Evolutionary conservation across 2,797 vertebrate species (phyloP), one percentile per base, ranked within the genome.

Genomic region (Knipowitschia caucasica): DNA sequence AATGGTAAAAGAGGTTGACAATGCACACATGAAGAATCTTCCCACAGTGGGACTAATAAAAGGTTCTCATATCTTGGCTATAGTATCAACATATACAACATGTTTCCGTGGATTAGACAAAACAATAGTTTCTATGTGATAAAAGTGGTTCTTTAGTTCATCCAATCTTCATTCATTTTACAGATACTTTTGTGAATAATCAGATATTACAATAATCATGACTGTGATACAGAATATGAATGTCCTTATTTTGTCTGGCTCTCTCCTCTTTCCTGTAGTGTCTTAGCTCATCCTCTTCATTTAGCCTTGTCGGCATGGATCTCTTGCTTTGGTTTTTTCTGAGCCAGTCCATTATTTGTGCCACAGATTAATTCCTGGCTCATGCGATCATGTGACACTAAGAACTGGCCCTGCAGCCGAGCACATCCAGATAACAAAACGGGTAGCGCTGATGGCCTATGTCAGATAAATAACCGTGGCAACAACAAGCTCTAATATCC

Each of bases 291-390:
- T 40, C 34, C 34, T 36, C 20, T 11, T 42, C 39, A 24, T 23
- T 24, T 42, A 21, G 39, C 12, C 8, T 39, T 11, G 21, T 3
- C 21, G 7, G 15, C 7, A n/a, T 5, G 25, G 42, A 26, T 44
- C 42, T 18, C 17, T 45, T 17, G 25, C 7, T 45, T 27, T 45
- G 7, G 3, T 29, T 69, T 34, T 12, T 42, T 51, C 55, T 33
- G 47, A 1, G 1, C 56, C 53, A 31, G 38, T 73, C 64, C 72
- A 59, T 68, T 67, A 64, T 46, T 30, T 2, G 71, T 73, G 78
- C 72, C 67, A 64, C 35, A 62, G 8, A 77, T 69, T 86, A 84
- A 84, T 84, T 86, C 81, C 78, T 76, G 68, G 49, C 71, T 78
- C 68, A 75, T 64, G 35, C 62, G 73, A 80, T 81, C 71, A 81